Evolutionary conservation across 2,113 vertebrate genomes (phyloP).

Genomic region (Malaclemys terrapin): DNA sequence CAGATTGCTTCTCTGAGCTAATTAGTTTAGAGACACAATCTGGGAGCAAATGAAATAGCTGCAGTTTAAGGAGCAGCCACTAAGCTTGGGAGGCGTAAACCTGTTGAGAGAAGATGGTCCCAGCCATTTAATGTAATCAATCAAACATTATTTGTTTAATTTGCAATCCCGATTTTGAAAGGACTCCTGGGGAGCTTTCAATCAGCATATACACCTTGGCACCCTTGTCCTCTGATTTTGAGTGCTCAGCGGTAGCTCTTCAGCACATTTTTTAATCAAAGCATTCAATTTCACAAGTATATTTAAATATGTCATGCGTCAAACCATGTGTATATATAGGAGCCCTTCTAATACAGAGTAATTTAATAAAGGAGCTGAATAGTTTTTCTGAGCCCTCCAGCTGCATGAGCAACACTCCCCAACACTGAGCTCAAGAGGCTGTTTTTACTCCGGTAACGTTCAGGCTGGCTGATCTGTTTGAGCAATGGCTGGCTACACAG

Average conservation of each 20-base stretch:
- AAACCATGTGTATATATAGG: background rate
- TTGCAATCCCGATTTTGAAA: background rate
- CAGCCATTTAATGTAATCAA: background rate
- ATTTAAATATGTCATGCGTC: fast-evolving
- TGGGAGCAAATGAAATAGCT: background rate
- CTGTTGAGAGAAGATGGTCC: background rate
- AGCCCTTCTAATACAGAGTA: background rate
- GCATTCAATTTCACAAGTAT: fast-evolving
- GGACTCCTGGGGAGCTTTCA: background rate
- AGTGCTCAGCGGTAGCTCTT: fast-evolving
- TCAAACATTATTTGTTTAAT: background rate
- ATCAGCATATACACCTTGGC: fast-evolving
- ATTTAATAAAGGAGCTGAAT: background rate
- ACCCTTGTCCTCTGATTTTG: background rate
- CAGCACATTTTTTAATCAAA: background rate
- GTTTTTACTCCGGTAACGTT: background rate
- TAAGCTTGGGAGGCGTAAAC: background rate
- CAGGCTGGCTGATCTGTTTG: background rate
- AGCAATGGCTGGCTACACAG: background rate
- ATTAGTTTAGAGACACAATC: background rate
- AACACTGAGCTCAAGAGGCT: background rate
- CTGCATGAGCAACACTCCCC: background rate
- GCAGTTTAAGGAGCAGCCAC: background rate
- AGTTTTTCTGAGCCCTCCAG: background rate
- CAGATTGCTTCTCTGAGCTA: background rate